Evolutionary conservation across 2,888 invertebrate genomes (phyloP), one percentile per base, ranked within the genome.

Genomic region (Ametastegia equiseti): DNA sequence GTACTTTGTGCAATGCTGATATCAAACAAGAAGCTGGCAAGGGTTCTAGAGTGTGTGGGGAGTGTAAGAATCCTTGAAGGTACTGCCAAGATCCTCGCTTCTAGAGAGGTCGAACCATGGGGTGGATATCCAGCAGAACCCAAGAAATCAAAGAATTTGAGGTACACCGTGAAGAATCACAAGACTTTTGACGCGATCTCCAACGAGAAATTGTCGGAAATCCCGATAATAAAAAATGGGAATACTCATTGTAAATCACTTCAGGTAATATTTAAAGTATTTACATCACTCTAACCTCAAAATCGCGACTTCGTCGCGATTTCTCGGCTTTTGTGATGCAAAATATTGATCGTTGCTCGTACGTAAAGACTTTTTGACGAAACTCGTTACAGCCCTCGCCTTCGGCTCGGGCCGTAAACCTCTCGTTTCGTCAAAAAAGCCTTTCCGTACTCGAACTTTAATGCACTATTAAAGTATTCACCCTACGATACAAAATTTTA

Each of bases 91-190:
- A 81, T 78, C 13, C 11, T 78, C 5, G 67, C 75, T 33, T 81
- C 81, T 9, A n/a, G 67, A 9, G 81, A 75, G n/a, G 33, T 54
- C n/a, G 78, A 81, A 78, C 54, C 67, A 50, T 81, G 67, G 81
- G 47, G 67, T 15, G 39, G 77, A 13, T n/a, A 30, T 36, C 30
- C 15, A 67, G n/a, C n/a, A 47, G 6, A 15, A n/a, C n/a, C 47
- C 30, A 23, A 15, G 15, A 50, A 15, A 19, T 3, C 11, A 47
- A 47, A 27, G 30, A 23, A 33, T n/a, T 65, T 6, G 36, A 33
- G 65, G 65, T 71, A 71, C 33, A 1, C 33, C 11, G 6, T 4
- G 2, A 71, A 71, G 19, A 71, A 47, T 30, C 33, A 30, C 50
- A 27, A 15, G 6, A 71, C 71, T 30, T 71, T 47, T 15, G 71